Evolutionary conservation across 2,113 vertebrate genomes (phyloP).

Genomic region (Herpailurus yagouaroundi): DNA sequence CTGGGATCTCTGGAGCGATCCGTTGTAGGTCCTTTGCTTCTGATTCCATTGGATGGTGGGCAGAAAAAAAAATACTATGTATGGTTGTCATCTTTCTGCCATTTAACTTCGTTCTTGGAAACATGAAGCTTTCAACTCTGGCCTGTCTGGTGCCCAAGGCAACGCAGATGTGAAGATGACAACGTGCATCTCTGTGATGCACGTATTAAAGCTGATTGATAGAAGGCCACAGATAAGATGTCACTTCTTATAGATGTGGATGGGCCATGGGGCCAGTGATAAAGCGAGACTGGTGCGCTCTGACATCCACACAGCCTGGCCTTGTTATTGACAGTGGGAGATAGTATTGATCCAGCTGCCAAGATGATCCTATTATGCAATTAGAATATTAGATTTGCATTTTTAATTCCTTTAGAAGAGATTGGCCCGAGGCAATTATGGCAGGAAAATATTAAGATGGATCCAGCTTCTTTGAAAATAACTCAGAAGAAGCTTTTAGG

Average conservation of each 20-base stretch:
- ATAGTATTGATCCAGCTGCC: conserved; percentile 90
- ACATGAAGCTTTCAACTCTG: conserved; percentile 31
- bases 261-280: conserved; percentile 87
- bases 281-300: conserved; percentile 89
- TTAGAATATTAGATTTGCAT: conserved; percentile 94
- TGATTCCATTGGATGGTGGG: conserved; percentile 74
- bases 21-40: conserved; percentile 14
- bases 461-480: conserved; percentile 80
- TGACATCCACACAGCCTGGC: conserved; percentile 84
- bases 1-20: not conserved
- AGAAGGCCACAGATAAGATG: conserved; percentile 83
- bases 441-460: conserved; percentile 83
- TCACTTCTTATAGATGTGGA: conserved; percentile 83
- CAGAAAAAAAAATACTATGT: conserved; percentile 68
- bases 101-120: conserved; percentile 60
- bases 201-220: conserved; percentile 84
- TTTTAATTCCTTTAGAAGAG: conserved; percentile 93
- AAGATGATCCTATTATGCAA: conserved; percentile 90
- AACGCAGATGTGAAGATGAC: conserved; percentile 67
- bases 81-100: conserved; percentile 52
- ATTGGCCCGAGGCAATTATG: conserved; percentile 86
- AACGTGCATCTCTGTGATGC: conserved; percentile 76
- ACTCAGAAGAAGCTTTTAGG: conserved; percentile 84
- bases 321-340: conserved; percentile 85
- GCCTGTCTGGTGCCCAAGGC: conserved; percentile 65